A percentile compares a stretch with the other conserved stretches of the same genome.
phyloP scores from a whole-genome alignment of 2,797 vertebrate genomes.

The Podargus strigoides region DNA sequence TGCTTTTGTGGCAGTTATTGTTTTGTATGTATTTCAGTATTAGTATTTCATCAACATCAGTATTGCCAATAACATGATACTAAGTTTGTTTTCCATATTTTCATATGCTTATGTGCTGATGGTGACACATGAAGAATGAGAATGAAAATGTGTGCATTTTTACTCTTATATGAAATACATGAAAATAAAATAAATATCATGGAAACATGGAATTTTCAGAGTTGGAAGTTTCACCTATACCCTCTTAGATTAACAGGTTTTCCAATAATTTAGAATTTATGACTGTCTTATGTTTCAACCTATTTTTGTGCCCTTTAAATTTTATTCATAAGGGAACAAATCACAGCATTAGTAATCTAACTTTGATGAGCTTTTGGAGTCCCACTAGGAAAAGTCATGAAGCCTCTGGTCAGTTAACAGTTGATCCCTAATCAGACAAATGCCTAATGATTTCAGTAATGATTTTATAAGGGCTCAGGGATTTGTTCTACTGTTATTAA shows the following conservation, averaged over 20 bases:
- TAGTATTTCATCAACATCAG: not conserved
- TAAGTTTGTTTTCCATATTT: not conserved
- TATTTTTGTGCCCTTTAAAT: constrained; percentile 2
- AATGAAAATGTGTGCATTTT: not conserved
- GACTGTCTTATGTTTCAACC: not conserved
- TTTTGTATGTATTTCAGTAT: not conserved
- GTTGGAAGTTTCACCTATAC: not conserved
- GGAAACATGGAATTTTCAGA: no score
- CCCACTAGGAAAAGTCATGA: not conserved
- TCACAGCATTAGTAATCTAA: not conserved
- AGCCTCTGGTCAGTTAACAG: constrained; percentile 15
- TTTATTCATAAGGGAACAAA: not conserved
- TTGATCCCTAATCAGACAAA: not conserved
- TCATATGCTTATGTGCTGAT: not conserved
- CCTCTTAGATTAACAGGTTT: not conserved
- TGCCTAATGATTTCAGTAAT: constrained; percentile 33
- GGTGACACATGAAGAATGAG: not conserved
- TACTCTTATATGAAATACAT: not conserved
- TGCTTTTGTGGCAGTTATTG: not conserved
- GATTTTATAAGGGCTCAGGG: not conserved
- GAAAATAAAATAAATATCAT: not conserved
- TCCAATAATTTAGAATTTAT: not conserved
- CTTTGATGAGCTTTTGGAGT: not conserved
- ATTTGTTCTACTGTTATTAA: constrained; percentile 2
- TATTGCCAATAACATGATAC: not conserved